phyloP scores from a whole-genome alignment of 1,140 invertebrate species.

The Drosophila murphyi region DNA sequence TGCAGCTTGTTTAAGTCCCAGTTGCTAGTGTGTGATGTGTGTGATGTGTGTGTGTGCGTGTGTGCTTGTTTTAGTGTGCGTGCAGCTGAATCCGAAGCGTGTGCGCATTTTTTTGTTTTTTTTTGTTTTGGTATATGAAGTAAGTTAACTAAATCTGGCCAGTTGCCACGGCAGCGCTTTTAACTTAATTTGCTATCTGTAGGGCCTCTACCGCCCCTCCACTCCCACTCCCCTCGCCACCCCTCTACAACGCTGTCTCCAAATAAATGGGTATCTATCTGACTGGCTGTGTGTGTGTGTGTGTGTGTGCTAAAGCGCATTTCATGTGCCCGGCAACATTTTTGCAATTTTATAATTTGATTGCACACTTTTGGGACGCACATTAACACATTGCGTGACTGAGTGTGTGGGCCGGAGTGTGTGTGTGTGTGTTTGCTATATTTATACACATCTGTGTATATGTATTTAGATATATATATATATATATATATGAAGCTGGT shows the following conservation, averaged over 20 bases:
- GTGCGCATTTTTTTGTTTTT: not conserved
- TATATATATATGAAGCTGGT: constrained; percentile 30
- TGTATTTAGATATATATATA: not conserved
- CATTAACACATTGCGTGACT: constrained; percentile 66
- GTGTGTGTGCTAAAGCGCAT: constrained; percentile 31
- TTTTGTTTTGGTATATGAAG: constrained; percentile 22
- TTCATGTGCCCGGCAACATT: constrained; percentile 51
- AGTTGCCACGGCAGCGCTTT: constrained; percentile 62
- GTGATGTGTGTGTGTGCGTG: constrained; percentile 9
- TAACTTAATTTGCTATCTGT: constrained; percentile 68
- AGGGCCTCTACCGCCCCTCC: not conserved
- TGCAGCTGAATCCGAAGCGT: not conserved
- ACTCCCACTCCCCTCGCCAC: not conserved
- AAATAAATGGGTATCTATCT: not conserved
- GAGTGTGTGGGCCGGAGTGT: not conserved
- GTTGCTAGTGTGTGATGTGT: constrained; percentile 14
- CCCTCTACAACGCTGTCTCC: not conserved
- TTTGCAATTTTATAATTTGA: constrained; percentile 75
- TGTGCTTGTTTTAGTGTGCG: not conserved
- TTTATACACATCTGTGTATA: not conserved
- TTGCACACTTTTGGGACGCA: constrained; percentile 72
- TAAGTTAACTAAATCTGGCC: constrained; percentile 50
- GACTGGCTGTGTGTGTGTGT: not conserved
- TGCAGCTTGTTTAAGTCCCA: constrained; percentile 77
- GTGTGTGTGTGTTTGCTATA: not conserved